A percentile compares a stretch with the other conserved stretches of the same genome.
Evolutionary conservation across 2,888 invertebrate genomes (phyloP).

Genomic region (Anoncus sp.): DNA sequence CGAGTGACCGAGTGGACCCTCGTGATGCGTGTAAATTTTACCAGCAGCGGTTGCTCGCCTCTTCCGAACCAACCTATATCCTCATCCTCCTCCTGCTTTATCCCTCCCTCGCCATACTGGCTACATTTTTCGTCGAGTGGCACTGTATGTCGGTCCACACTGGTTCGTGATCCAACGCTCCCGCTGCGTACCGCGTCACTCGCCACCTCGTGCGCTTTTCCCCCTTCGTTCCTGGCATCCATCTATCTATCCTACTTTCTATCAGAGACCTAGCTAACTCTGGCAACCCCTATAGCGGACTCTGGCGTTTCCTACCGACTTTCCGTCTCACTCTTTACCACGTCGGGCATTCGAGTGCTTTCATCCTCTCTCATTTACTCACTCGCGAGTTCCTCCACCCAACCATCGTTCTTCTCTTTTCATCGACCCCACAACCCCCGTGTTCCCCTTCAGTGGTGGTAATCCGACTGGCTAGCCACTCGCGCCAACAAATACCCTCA

Average conservation of each 20-base stretch:
- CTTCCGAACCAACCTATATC: slow-evolving; percentile 48
- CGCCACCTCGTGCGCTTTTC: slow-evolving; percentile 53
- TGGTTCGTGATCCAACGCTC: slow-evolving; percentile 57
- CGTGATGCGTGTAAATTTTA: slow-evolving; percentile 83
- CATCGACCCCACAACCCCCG: slow-evolving; percentile 67
- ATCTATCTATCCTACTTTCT: slow-evolving; percentile 58
- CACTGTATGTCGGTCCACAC: slow-evolving; percentile 73
- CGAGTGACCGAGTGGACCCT: slow-evolving; percentile 67
- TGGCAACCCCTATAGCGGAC: slow-evolving; percentile 34
- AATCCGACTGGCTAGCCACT: slow-evolving; percentile 83
- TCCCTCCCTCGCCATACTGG: slow-evolving; percentile 66
- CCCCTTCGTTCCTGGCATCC: slow-evolving; percentile 34
- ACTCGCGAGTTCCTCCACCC: slow-evolving; percentile 41
- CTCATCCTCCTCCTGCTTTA: slow-evolving; percentile 29
- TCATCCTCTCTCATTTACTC: slow-evolving; percentile 57
- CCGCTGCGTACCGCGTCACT: slow-evolving; percentile 61
- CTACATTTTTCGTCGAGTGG: slow-evolving; percentile 82
- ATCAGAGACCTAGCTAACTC: slow-evolving; percentile 50
- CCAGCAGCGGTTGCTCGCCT: slow-evolving; percentile 80
- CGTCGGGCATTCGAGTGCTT: slow-evolving; percentile 43
- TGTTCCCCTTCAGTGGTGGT: too few relatives aligned
- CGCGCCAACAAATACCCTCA: slow-evolving; percentile 83
- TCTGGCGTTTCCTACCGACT: slow-evolving; percentile 36
- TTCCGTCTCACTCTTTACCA: slow-evolving; percentile 55
- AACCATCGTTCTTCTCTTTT: slow-evolving; percentile 45